Percentiles rank a stretch among this genome's conserved stretches.
phyloP scores from a whole-genome alignment of 2,888 invertebrate genomes.

The Agrochola lota region DNA sequence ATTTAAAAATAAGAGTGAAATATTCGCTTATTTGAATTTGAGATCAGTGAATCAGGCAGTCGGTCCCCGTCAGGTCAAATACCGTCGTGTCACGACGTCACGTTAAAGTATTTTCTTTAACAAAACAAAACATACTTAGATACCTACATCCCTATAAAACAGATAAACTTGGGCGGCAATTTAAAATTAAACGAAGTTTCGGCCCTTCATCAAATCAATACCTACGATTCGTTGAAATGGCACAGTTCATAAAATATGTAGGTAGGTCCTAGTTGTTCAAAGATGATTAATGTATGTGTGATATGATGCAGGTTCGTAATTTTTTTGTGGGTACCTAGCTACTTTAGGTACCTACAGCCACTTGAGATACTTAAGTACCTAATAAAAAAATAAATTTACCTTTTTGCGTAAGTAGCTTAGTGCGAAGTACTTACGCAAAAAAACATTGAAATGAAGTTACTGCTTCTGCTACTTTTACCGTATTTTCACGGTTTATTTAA shows the following conservation, averaged over 20 bases:
- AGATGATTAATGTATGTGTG: neutral
- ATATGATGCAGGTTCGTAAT: conserved; percentile 2
- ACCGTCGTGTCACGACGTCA: too few relatives aligned
- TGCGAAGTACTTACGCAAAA: neutral
- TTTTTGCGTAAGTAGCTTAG: too few relatives aligned
- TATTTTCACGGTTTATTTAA: conserved; percentile 27
- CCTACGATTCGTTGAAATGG: conserved; percentile 8
- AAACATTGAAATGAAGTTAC: neutral
- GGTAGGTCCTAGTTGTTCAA: neutral
- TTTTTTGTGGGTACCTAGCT: neutral
- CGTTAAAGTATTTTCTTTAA: neutral
- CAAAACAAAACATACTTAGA: neutral
- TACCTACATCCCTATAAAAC: neutral
- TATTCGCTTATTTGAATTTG: neutral
- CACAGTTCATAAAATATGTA: neutral
- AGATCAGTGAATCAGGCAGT: neutral
- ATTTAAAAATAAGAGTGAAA: neutral
- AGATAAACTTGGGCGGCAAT: neutral
- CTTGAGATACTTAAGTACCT: neutral
- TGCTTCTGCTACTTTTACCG: conserved; percentile 15
- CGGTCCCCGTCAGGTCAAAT: neutral
- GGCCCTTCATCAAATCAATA: neutral
- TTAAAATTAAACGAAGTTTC: conserved; percentile 9
- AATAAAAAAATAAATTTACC: neutral
- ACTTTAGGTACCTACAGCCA: neutral